Percentiles rank a stretch among this genome's conserved stretches.
Evolutionary conservation across 1,140 invertebrate genomes (phyloP).

Genomic region (Drosophila takahashii): DNA sequence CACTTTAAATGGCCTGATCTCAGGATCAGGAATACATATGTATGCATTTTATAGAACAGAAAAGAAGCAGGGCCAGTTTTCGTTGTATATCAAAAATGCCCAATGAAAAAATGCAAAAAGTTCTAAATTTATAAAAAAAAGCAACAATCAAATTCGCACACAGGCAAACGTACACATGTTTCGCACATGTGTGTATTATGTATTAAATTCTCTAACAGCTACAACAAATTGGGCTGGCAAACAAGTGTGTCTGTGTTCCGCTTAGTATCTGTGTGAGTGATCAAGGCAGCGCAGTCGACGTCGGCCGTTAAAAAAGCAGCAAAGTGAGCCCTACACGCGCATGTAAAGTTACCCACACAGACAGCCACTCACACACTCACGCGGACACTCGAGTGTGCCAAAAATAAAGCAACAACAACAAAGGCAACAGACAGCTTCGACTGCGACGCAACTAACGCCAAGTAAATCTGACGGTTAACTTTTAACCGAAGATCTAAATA

Average conservation of each 20-base stretch:
- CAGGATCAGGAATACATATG: slow-evolving; percentile 1
- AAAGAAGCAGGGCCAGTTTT: slow-evolving; percentile 34
- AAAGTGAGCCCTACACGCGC: slow-evolving; percentile 77
- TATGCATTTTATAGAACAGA: slow-evolving; percentile 1
- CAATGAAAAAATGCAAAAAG: slow-evolving; percentile 51
- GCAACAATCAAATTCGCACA: slow-evolving; percentile 54
- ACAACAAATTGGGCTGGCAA: slow-evolving; percentile 78
- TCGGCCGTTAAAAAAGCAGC: slow-evolving; percentile 75
- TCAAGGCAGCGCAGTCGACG: slow-evolving; percentile 69
- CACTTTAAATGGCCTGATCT: background rate
- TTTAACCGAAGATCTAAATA: slow-evolving; percentile 11
- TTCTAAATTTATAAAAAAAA: slow-evolving; percentile 55
- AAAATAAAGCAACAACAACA: slow-evolving; percentile 75
- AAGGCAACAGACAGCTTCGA: slow-evolving; percentile 42
- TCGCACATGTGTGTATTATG: slow-evolving; percentile 50
- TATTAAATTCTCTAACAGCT: slow-evolving; percentile 74
- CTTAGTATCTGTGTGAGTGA: slow-evolving; percentile 47
- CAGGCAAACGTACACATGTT: slow-evolving; percentile 28
- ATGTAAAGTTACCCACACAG: slow-evolving; percentile 74
- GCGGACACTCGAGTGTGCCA: slow-evolving; percentile 64
- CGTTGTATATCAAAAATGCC: slow-evolving; percentile 51
- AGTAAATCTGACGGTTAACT: slow-evolving; percentile 61
- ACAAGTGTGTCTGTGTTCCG: slow-evolving; percentile 33
- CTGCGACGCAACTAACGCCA: slow-evolving; percentile 77
- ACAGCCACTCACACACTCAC: slow-evolving; percentile 23